Percentiles rank a stretch among this genome's conserved stretches.
Evolutionary conservation across 2,888 invertebrate genomes (phyloP).

Genomic region (Lepeophtheirus nordmannii): DNA sequence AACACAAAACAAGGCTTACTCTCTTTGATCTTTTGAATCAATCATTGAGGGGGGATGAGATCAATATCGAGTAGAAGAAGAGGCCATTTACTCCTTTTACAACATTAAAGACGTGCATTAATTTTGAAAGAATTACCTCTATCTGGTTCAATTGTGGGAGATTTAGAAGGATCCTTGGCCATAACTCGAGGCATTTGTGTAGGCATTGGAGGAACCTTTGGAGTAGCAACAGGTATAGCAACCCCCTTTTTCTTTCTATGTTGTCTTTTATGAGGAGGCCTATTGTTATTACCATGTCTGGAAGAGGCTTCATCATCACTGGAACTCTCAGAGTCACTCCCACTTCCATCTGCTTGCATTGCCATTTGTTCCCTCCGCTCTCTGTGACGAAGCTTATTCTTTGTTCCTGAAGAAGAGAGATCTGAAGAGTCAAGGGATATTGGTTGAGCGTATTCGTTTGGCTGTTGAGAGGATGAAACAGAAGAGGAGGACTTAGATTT

Average conservation of each 20-base stretch:
- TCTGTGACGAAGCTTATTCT: constrained; percentile 8
- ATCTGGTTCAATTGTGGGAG: constrained; percentile 1
- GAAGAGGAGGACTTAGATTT: not conserved
- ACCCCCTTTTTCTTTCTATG: constrained; percentile 50
- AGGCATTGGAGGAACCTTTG: constrained; percentile 56
- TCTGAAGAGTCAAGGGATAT: not conserved
- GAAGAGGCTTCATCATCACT: constrained; percentile 10
- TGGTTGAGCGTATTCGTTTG: constrained; percentile 18
- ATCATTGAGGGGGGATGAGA: too few species aligned
- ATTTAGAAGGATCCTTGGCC: not conserved
- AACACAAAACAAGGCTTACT: too few species aligned
- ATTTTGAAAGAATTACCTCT: not conserved
- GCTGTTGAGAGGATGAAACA: not conserved
- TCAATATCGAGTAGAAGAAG: too few species aligned
- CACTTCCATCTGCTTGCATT: constrained; percentile 9
- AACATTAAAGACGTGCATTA: too few species aligned
- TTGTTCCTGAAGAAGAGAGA: not conserved
- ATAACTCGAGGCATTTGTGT: constrained; percentile 28
- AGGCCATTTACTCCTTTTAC: too few species aligned
- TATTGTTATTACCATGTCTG: constrained; percentile 33
- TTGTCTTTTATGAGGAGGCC: constrained; percentile 46
- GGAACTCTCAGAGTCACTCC: constrained; percentile 20
- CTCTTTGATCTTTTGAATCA: too few species aligned
- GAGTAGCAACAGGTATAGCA: constrained; percentile 71
- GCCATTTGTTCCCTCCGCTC: constrained; percentile 13